Evolutionary conservation across 2,113 vertebrate species (phyloP), one percentile per base, ranked within the genome.

Genomic region (Spea bombifrons): DNA sequence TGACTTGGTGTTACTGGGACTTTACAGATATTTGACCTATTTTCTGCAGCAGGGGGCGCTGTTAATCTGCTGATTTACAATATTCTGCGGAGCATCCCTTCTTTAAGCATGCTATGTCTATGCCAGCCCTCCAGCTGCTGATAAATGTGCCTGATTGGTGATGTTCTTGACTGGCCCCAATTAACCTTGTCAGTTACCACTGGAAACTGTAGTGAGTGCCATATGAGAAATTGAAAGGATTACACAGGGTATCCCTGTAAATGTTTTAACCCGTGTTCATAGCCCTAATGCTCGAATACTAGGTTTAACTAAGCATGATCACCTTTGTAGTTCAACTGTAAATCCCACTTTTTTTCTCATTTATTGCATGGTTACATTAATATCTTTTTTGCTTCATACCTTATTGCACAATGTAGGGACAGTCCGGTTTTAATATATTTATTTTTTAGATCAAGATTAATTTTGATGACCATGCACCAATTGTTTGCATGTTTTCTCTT

Each of bases 81-180:
- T 44, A 57, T 12, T 16, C 17, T 71, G 70, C 70, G 45, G 70
- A 55, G 16, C 17, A 30, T 71, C 8, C 12, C 70, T 43, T 5
- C 61, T 64, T 64, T 15, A 30, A 17, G 7, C 61, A 64, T 15
- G 4, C 3, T 4, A 17, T 16, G 5, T 4, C 67, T 53, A 4
- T 44, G 17, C 16, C 50, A 53, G 50, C 45, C 16, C 55, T 13
- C 17, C 50, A 71, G 70, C 68, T 69, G 67, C n/a, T 49, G 45
- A 12, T 59, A 12, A 8, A 59, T 30, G 48, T 52, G 5, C 48
- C 8, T 3, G 30, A 47, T 67, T 67, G 15, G 43, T 48, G 67
- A 69, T 69, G n/a, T 69, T 49, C 67, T 71, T 71, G 7, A 71
- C 16, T 71, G 70, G 30, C 49, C 52, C 9, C 13, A 43, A 44